A percentile compares a stretch with the other conserved stretches of the same genome.
These are phyloP conservation scores for Drosophila subobscura DNA, from an alignment of 1,140 invertebrate genomes.

Conservation along the genomic window DNA sequence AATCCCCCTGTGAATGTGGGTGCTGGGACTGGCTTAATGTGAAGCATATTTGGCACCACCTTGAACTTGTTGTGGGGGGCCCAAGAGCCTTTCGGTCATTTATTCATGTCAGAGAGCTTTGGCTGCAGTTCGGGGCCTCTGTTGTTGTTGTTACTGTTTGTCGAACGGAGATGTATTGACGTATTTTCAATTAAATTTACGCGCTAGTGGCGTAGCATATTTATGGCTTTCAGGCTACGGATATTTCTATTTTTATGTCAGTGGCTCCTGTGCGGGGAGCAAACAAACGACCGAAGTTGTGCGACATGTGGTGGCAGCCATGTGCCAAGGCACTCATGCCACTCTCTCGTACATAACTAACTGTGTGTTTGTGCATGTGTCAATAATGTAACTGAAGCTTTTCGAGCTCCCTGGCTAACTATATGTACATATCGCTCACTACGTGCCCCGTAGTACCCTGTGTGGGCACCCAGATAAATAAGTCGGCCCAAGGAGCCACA, in stretches of 20 bases:
- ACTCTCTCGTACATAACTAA: too few species aligned
- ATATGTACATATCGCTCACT: constrained; percentile 19
- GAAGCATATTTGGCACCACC: constrained; percentile 8
- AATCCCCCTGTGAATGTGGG: constrained; percentile 28
- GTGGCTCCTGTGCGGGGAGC: neutral
- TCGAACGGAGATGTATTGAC: constrained; percentile 38
- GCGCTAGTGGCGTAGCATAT: constrained; percentile 18
- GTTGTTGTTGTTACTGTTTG: constrained; percentile 19
- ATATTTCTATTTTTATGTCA: constrained; percentile 39
- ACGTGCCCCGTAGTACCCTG: neutral
- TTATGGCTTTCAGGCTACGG: constrained; percentile 23
- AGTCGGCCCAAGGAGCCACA: constrained; percentile 31
- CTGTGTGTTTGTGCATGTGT: constrained; percentile 40
- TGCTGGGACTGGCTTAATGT: constrained; percentile 38
- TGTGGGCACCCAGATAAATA: constrained; percentile 26
- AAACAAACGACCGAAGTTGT: constrained; percentile 7
- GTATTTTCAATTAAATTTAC: constrained; percentile 47
- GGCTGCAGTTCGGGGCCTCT: neutral
- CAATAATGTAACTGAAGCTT: constrained; percentile 66
- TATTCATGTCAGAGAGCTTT: constrained; percentile 3
- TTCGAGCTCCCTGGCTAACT: constrained; percentile 12
- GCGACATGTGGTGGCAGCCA: too few species aligned
- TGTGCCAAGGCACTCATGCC: too few species aligned
- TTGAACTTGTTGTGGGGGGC: constrained; percentile 38
- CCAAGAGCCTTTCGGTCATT: constrained; percentile 33